Evolutionary conservation across 2,797 vertebrate species (phyloP).

Genomic region (Coendou prehensilis): DNA sequence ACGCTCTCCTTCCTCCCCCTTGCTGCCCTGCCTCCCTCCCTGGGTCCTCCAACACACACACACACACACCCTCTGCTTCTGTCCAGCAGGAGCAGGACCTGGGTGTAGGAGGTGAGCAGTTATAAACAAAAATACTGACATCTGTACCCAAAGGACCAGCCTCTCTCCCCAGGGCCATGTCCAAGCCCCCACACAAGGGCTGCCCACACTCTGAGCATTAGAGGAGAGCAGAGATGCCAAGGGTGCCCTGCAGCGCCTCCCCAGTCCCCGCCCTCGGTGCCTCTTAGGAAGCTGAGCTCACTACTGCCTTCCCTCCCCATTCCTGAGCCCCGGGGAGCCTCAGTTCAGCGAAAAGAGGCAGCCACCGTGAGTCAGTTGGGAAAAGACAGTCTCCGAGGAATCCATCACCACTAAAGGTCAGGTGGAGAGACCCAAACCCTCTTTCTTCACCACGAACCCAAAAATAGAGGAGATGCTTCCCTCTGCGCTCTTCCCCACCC

Average conservation of each 20-base stretch:
- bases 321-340: slow-evolving; percentile 7
- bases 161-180: not conserved
- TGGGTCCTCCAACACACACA: not conserved
- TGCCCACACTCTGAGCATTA: not conserved
- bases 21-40: slow-evolving; percentile 39
- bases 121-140: slow-evolving; percentile 57
- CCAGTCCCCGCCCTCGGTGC: not conserved
- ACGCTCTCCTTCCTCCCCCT: not conserved
- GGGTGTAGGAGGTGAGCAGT: not conserved
- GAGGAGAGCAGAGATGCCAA: slow-evolving; percentile 8
- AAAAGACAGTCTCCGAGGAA: not conserved
- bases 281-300: slow-evolving; percentile 22
- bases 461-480: slow-evolving; percentile 22
- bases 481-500: not conserved
- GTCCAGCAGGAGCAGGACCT: slow-evolving; percentile 22
- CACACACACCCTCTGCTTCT: not conserved
- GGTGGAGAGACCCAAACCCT: not conserved
- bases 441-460: slow-evolving; percentile 42
- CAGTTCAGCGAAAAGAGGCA: not conserved
- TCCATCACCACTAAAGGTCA: not conserved
- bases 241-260: not conserved
- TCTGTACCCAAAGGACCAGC: slow-evolving; percentile 67
- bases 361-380: not conserved
- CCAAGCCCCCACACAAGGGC: not conserved
- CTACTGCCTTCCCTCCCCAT: slow-evolving; percentile 32